These are phyloP conservation scores for Pomatorhinus ruficollis DNA, from an alignment of 2,113 vertebrate genomes.

Conservation along the genomic window DNA sequence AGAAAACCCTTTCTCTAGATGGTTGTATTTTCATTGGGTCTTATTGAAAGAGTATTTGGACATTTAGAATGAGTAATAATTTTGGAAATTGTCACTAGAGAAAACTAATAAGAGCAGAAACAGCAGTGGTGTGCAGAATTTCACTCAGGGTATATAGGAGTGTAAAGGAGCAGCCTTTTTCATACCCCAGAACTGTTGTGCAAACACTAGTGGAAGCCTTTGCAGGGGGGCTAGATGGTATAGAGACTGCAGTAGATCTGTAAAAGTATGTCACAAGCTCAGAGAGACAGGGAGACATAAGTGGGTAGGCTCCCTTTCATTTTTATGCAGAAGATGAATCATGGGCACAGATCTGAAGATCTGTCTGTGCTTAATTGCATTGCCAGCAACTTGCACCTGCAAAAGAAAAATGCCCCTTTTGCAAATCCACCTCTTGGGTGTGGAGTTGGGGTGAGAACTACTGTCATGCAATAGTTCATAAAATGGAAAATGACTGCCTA, in stretches of 20 bases:
- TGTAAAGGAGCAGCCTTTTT: background rate
- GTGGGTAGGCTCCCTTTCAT: background rate
- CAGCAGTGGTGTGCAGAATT: background rate
- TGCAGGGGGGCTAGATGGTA: background rate
- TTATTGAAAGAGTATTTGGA: background rate
- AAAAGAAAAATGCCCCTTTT: constrained; percentile 10
- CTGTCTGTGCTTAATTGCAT: background rate
- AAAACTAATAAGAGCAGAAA: background rate
- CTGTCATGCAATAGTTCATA: background rate
- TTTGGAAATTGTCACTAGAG: background rate
- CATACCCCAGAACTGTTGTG: background rate
- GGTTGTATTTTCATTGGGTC: background rate
- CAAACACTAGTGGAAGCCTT: background rate
- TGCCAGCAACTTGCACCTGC: background rate
- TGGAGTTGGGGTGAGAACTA: background rate
- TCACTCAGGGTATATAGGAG: background rate
- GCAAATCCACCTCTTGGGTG: constrained; percentile 13
- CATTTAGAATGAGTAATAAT: background rate
- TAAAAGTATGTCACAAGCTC: background rate
- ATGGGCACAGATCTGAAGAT: background rate
- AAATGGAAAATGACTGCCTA: constrained; percentile 37
- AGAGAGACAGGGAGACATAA: background rate
- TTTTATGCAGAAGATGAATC: background rate
- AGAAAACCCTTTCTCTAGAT: background rate
- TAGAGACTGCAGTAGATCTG: background rate